Conservation (phyloP, 2,113 vertebrate species). For the Cyanoliseus patagonus region DNA sequence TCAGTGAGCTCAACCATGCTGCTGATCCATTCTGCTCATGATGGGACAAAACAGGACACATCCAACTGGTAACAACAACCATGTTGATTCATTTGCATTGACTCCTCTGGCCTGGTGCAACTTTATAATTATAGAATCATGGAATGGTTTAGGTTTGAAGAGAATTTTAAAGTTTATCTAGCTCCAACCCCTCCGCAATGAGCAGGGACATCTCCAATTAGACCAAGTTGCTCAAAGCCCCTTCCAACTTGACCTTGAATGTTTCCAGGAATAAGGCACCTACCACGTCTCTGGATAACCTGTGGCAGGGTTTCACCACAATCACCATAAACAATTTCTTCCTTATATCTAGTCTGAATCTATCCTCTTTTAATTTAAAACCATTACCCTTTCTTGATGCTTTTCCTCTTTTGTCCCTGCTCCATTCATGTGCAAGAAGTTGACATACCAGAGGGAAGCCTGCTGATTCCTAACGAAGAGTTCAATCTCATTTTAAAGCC, state of each 20-base stretch:
- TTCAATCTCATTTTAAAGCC: neutral
- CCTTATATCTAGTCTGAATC: neutral
- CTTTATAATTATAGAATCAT: fast-evolving
- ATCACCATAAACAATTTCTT: fast-evolving
- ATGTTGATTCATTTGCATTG: neutral
- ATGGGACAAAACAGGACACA: neutral
- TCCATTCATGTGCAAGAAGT: neutral
- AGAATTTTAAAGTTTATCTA: fast-evolving
- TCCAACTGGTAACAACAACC: neutral
- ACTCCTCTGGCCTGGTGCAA: neutral
- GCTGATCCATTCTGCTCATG: fast-evolving
- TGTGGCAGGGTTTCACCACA: neutral
- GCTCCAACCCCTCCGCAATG: fast-evolving
- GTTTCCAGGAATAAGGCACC: neutral
- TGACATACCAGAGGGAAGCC: neutral
- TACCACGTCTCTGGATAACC: neutral
- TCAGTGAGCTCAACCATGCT: fast-evolving
- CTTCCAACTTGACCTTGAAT: neutral
- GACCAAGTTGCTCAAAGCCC: neutral
- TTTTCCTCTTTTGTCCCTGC: neutral
- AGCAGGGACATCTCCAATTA: too few species aligned
- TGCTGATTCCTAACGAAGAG: neutral
- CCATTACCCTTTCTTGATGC: fast-evolving
- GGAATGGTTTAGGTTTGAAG: neutral
- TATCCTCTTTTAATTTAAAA: neutral